Evolutionary conservation across 2,797 vertebrate genomes (phyloP).

Genomic region (Brachymystax lenok): DNA sequence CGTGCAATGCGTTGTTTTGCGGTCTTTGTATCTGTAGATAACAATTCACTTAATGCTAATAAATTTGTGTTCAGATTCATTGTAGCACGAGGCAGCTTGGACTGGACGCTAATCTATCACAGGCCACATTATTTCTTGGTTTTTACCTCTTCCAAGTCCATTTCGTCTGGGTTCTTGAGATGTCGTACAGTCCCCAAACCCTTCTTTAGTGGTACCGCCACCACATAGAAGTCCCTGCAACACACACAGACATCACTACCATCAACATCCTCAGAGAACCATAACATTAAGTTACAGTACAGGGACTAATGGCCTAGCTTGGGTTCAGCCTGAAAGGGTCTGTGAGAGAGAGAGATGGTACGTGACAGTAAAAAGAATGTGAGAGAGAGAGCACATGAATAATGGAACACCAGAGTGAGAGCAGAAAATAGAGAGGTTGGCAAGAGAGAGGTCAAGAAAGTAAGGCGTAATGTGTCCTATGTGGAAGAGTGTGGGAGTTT

Average conservation of each 20-base stretch:
- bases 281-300: neutral
- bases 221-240: constrained; percentile 87
- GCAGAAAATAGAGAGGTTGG: neutral
- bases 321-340: neutral
- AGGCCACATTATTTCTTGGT: neutral
- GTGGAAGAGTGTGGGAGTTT: neutral
- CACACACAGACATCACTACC: neutral
- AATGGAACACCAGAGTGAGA: too few relatives aligned
- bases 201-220: constrained; percentile 89
- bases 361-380: neutral
- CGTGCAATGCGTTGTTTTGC: too few relatives aligned
- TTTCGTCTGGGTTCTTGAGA: constrained; percentile 90
- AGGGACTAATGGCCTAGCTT: neutral
- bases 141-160: constrained; percentile 95
- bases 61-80: neutral
- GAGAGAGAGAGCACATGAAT: too few relatives aligned
- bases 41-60: neutral
- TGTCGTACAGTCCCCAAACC: constrained; percentile 81
- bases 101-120: neutral
- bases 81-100: neutral
- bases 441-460: neutral
- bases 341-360: neutral
- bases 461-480: neutral
- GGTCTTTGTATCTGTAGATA: too few relatives aligned
- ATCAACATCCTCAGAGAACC: neutral